A percentile compares a stretch with the other conserved stretches of the same genome.
Evolutionary conservation across 2,888 invertebrate genomes (phyloP).

Genomic region (Drosophila quinaria): DNA sequence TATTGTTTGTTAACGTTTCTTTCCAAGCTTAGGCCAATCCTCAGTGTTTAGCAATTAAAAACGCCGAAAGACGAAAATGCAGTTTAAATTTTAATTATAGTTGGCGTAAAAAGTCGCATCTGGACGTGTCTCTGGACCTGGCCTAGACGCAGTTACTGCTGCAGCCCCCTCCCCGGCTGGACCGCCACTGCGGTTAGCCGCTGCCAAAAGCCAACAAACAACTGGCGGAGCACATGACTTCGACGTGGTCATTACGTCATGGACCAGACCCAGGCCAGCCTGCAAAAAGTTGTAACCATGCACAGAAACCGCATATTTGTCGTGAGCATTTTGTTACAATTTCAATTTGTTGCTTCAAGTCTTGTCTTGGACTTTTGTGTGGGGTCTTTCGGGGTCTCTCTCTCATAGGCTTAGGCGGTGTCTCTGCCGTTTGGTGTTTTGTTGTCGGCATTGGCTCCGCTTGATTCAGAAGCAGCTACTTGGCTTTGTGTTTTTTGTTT

Average conservation of each 20-base stretch:
- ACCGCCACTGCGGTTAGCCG: conserved; percentile 32
- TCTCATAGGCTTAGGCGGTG: conserved; percentile 33
- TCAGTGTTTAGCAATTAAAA: conserved; percentile 59
- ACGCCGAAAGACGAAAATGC: conserved; percentile 50
- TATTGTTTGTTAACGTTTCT: conserved; percentile 29
- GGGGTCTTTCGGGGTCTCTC: conserved; percentile 40
- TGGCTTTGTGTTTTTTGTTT: conserved; percentile 36
- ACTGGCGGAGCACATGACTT: conserved; percentile 67
- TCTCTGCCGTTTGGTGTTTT: conserved; percentile 37
- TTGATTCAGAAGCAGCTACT: conserved; percentile 45
- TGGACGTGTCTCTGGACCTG: conserved; percentile 45
- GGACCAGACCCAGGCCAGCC: conserved; percentile 24
- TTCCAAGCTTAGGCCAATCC: conserved; percentile 42
- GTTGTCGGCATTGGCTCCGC: conserved; percentile 68
- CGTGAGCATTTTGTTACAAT: conserved; percentile 81
- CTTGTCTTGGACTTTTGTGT: conserved; percentile 47
- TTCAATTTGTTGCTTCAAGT: conserved; percentile 73
- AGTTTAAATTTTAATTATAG: conserved; percentile 56
- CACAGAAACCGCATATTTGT: conserved; percentile 75
- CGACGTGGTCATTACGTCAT: conserved; percentile 74
- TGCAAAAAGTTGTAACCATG: conserved; percentile 40
- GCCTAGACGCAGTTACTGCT: conserved; percentile 45
- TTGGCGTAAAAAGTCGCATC: conserved; percentile 31
- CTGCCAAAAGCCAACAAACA: conserved; percentile 48
- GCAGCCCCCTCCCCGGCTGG: background rate